These are phyloP conservation scores for Lithobates sylvaticus DNA, from an alignment of 2,797 vertebrate species.

Conservation along the genomic window DNA sequence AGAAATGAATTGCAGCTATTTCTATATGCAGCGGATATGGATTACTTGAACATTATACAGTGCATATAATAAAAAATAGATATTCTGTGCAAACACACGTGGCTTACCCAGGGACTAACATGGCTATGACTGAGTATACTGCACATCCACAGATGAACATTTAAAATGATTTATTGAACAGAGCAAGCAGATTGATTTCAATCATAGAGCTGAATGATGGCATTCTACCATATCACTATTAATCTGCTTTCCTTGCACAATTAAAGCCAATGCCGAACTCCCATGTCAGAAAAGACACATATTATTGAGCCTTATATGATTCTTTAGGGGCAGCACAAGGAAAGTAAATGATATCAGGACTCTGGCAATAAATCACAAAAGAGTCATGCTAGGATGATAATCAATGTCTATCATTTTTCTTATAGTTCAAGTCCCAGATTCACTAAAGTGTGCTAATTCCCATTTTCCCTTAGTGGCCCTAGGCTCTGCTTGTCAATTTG, in stretches of 20 bases:
- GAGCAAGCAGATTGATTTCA: slow-evolving; percentile 52
- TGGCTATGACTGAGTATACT: slow-evolving; percentile 25
- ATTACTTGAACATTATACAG: slow-evolving; percentile 10
- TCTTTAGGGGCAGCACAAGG: slow-evolving; percentile 48
- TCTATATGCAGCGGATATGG: slow-evolving; percentile 28
- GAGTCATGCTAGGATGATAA: slow-evolving; percentile 49
- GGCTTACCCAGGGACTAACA: slow-evolving; percentile 18
- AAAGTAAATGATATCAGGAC: slow-evolving; percentile 57
- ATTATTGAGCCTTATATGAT: slow-evolving; percentile 55
- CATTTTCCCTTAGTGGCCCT: slow-evolving; percentile 30
- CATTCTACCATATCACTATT: slow-evolving; percentile 55
- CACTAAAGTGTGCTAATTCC: slow-evolving; percentile 43
- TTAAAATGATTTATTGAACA: slow-evolving; percentile 57
- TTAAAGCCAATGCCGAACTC: slow-evolving; percentile 42
- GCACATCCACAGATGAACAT: slow-evolving; percentile 26
- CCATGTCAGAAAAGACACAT: slow-evolving; percentile 49
- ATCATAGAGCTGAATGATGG: slow-evolving; percentile 49
- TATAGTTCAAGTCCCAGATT: slow-evolving; percentile 42
- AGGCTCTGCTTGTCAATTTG: slow-evolving; percentile 18
- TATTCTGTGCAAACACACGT: slow-evolving; percentile 18
- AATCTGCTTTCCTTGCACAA: slow-evolving; percentile 50
- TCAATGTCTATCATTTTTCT: slow-evolving; percentile 59
- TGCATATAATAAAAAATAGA: slow-evolving; percentile 40
- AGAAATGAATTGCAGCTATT: slow-evolving; percentile 37
- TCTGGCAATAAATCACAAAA: slow-evolving; percentile 56